Base-by-base conservation (phyloP, 1,140 invertebrate species). In the Scaptomyza pallida region DNA sequence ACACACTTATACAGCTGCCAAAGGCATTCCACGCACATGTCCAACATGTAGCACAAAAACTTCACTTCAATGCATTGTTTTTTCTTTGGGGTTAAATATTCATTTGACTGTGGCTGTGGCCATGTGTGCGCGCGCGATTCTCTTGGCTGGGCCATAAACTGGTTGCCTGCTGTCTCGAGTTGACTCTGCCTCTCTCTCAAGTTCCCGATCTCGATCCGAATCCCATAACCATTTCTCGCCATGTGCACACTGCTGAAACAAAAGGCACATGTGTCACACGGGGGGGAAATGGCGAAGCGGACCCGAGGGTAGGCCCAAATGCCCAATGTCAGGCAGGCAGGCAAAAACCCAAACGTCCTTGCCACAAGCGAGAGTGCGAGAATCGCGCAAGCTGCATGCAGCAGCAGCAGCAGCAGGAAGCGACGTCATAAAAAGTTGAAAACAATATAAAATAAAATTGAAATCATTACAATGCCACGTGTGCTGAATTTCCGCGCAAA, bases 391-490 rank as follows among this genome's bases (percentile, higher is more conserved):
- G 63, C 55, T 56, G 61, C 16, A 21, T 37, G 8, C 15, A 16
- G 40, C 13, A 16, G 61, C 13, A 35, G 26, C 19, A 33, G 59
- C 74, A 78, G 72, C 80, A 83, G 80, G 72, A 85, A 85, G 76
- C 80, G 71, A 73, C 57, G 61, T 81, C 82, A 86, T 86, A 86
- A 88, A 85, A 85, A 85, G 76, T 85, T 85, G 81, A 86, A 86
- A 44, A 56, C n/a, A n/a, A n/a, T n/a, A 74, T 9, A n/a, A 37
- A 37, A 37, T 2, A 35, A 12, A 10, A 9, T 8, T 30, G 9
- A 9, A 30, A 35, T 37, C 10, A 37, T 37, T n/a, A 5, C 1
- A 37, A n/a, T 37, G 79, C 71, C 82, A 88, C 82, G 83, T 89
- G 83, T 88, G 82, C 78, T 78, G 72, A 78, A 88, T 78, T 82